Conservation (phyloP, 2,113 vertebrate species). For the Gracilinanus agilis region DNA sequence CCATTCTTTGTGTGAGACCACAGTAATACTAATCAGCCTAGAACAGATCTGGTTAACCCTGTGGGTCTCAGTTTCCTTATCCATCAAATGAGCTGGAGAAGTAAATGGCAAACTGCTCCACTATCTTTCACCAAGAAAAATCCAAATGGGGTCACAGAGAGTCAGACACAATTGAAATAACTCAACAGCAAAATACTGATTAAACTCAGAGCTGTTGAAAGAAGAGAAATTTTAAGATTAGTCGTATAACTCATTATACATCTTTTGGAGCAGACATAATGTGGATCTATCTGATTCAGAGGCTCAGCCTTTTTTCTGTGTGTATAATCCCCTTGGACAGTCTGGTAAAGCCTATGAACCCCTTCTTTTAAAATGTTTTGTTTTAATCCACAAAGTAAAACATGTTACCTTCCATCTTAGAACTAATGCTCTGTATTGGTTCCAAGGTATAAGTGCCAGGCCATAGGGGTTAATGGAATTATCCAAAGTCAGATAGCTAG, state of each 20-base stretch:
- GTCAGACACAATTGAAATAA: background rate
- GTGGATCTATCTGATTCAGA: background rate
- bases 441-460: too few species aligned
- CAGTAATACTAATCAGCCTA: background rate
- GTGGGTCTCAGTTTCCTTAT: background rate
- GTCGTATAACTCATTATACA: background rate
- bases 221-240: background rate
- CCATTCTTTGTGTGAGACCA: background rate
- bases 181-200: background rate
- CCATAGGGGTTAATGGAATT: too few species aligned
- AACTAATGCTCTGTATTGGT: too few species aligned
- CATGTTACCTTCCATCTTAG: background rate
- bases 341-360: background rate
- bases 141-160: background rate
- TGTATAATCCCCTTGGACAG: background rate
- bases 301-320: background rate
- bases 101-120: background rate
- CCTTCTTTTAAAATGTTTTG: background rate
- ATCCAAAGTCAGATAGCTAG: too few species aligned
- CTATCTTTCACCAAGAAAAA: background rate
- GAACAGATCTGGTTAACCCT: background rate
- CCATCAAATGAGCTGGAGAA: background rate
- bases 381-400: background rate
- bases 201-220: background rate
- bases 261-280: background rate